Conservation (phyloP, 2,888 invertebrate genomes). For the Podabrus alpinus region DNA sequence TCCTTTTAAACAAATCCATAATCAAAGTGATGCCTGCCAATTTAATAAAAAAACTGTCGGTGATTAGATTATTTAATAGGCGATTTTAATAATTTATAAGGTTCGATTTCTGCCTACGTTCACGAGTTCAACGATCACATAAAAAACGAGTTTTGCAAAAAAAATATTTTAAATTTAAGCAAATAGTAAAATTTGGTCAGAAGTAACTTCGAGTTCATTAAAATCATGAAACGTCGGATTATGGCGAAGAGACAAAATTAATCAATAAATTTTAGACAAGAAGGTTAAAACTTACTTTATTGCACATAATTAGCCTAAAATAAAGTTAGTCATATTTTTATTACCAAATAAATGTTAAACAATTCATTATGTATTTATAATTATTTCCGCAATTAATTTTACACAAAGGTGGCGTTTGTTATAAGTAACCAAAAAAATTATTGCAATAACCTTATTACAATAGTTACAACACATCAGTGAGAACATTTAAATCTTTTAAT, state of each 20-base stretch:
- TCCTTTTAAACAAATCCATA: background rate
- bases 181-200: background rate
- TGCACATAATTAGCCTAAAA: background rate
- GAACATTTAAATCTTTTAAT: background rate
- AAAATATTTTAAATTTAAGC: background rate
- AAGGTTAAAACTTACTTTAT: background rate
- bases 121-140: constrained; percentile 10
- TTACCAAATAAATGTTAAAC: background rate
- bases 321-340: background rate
- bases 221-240: no score
- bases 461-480: background rate
- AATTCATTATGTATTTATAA: background rate
- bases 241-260: no score
- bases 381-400: constrained; percentile 3
- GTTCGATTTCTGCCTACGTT: constrained; percentile 11
- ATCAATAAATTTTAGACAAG: no score
- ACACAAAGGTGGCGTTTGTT: background rate
- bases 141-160: constrained; percentile 1
- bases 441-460: background rate
- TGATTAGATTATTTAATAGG: background rate
- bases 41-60: background rate
- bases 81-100: constrained; percentile 4
- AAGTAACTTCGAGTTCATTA: background rate
- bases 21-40: background rate
- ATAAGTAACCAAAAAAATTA: background rate